Evolutionary conservation across 30 jellyfish, hydroid and myxozoan species (phyloP).

Genomic region (Nemopilema nomurai): DNA sequence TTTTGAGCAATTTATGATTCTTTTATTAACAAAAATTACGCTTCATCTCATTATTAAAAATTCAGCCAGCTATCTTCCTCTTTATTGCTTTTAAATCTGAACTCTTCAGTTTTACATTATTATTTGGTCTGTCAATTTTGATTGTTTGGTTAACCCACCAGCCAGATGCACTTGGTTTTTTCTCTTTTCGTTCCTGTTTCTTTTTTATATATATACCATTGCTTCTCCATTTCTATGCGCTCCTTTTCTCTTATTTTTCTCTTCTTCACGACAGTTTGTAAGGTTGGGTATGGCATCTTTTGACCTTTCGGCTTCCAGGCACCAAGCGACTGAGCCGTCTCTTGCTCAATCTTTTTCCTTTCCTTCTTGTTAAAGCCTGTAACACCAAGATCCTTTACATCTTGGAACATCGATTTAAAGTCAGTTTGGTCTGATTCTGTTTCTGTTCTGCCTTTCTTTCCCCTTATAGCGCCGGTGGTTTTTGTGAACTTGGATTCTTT

Average conservation of each 20-base stretch:
- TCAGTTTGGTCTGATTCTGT: conserved; percentile 27
- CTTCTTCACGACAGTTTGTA: conserved; percentile 35
- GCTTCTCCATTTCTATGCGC: conserved; percentile 66
- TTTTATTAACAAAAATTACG: not conserved
- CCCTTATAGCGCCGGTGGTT: not conserved
- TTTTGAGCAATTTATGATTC: too few relatives aligned
- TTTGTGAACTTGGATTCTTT: not conserved
- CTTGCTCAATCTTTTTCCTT: conserved; percentile 47
- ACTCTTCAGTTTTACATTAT: conserved; percentile 28
- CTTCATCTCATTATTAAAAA: not conserved
- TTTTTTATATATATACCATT: conserved; percentile 69
- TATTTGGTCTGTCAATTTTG: conserved; percentile 33
- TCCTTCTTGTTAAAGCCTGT: conserved; percentile 81
- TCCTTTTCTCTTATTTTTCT: conserved; percentile 49
- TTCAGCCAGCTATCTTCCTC: not conserved
- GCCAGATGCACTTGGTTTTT: conserved; percentile 35
- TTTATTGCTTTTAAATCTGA: conserved; percentile 32
- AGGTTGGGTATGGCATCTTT: conserved; percentile 77
- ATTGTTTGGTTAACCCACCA: conserved; percentile 75
- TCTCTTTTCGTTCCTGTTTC: conserved; percentile 48
- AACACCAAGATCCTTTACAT: conserved; percentile 72
- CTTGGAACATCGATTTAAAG: conserved; percentile 56
- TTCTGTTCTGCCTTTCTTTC: conserved; percentile 1
- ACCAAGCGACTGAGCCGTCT: conserved; percentile 64
- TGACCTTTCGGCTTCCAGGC: conserved; percentile 74